These are phyloP conservation scores for Mizuhopecten yessoensis DNA, from an alignment of 1,140 invertebrate species.

Conservation along the genomic window DNA sequence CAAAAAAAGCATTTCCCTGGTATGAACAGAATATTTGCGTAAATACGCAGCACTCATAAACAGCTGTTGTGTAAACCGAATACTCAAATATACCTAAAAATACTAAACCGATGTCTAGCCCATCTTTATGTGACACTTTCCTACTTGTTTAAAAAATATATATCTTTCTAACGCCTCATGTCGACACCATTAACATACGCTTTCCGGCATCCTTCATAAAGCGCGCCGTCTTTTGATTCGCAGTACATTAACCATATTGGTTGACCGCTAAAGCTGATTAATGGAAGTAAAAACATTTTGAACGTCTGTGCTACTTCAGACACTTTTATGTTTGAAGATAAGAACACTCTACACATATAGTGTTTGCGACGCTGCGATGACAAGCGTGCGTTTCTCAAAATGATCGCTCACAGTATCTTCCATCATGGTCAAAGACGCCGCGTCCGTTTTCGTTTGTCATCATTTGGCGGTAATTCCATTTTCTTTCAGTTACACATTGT, in stretches of 20 bases:
- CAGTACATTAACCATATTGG: background rate
- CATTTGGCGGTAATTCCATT: conserved; percentile 37
- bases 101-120: background rate
- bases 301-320: background rate
- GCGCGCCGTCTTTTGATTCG: background rate
- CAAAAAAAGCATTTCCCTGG: background rate
- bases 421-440: background rate
- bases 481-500: conserved; percentile 28
- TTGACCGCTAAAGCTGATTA: background rate
- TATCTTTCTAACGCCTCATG: background rate
- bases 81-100: background rate
- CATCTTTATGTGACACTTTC: conserved; percentile 39
- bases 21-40: background rate
- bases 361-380: background rate
- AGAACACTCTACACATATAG: background rate
- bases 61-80: background rate
- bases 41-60: background rate
- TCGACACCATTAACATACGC: background rate
- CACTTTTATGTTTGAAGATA: conserved; percentile 28
- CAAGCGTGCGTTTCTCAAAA: background rate
- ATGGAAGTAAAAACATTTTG: background rate
- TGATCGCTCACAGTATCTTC: background rate
- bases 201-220: background rate
- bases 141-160: background rate
- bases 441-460: background rate